Percentiles rank a stretch among this genome's conserved stretches.
These are phyloP conservation scores for Edolisoma coerulescens DNA, from an alignment of 2,113 vertebrate genomes.

Conservation along the genomic window DNA sequence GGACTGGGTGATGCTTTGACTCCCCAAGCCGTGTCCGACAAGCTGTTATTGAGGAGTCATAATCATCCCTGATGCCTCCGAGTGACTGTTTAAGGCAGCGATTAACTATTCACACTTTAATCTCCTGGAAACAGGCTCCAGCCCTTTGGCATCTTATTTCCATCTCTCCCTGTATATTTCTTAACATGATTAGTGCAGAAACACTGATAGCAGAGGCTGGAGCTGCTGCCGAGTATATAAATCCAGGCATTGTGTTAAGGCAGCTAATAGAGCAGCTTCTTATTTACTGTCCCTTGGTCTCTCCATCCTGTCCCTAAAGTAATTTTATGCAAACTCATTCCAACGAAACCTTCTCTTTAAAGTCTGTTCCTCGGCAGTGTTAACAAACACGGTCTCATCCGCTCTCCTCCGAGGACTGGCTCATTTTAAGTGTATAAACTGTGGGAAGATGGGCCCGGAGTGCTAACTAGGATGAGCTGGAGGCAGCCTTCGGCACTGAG, in stretches of 20 bases:
- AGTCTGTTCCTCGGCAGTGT: background rate
- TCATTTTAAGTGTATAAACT: conserved; percentile 9
- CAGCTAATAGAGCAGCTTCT: conserved; percentile 12
- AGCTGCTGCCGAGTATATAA: background rate
- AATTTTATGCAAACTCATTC: conserved; percentile 53
- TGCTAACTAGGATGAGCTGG: background rate
- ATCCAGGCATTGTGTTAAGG: background rate
- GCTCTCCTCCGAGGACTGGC: background rate
- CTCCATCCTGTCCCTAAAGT: conserved; percentile 23
- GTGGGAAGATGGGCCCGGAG: background rate
- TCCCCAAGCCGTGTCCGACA: background rate
- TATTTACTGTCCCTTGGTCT: background rate
- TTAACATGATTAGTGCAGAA: conserved; percentile 23
- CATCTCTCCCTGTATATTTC: conserved; percentile 3
- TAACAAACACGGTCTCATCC: background rate
- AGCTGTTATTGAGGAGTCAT: background rate
- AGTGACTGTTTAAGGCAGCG: background rate
- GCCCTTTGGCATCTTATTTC: conserved; percentile 51
- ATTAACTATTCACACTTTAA: conserved; percentile 56
- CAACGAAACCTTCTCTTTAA: conserved; percentile 28
- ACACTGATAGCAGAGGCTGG: background rate
- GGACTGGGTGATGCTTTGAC: background rate
- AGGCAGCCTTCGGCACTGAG: background rate
- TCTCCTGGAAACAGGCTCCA: conserved; percentile 24
- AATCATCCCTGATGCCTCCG: background rate